Conservation (phyloP, 2,888 invertebrate genomes). For the Odontocolon sp. region DNA sequence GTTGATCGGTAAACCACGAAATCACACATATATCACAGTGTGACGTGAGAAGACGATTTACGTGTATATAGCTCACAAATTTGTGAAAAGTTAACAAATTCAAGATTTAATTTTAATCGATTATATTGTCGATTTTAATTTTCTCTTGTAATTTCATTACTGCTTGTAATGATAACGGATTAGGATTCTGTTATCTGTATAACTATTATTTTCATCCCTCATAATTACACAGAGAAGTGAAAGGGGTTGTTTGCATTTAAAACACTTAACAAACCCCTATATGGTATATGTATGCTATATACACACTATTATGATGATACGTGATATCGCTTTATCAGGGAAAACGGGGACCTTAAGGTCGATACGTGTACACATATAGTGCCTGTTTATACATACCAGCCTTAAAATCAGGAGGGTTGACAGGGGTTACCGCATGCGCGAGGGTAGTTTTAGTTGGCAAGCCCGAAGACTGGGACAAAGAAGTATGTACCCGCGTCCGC, state of each 20-base stretch:
- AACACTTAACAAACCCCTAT: slow-evolving; percentile 11
- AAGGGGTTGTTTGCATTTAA: slow-evolving; percentile 9
- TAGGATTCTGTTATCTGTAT: too few species aligned
- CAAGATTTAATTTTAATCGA: too few species aligned
- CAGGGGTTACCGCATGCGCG: neutral
- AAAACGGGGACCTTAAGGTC: slow-evolving; percentile 15
- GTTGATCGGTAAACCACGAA: neutral
- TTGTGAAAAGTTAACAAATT: too few species aligned
- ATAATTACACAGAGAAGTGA: neutral
- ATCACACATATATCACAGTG: too few species aligned
- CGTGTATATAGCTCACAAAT: too few species aligned
- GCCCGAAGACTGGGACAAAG: slow-evolving; percentile 28
- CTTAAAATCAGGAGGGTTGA: slow-evolving; percentile 19
- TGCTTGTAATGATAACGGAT: too few species aligned
- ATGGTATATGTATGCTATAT: too few species aligned
- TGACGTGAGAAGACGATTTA: too few species aligned
- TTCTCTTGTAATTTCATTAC: too few species aligned
- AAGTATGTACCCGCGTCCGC: neutral
- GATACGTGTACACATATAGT: slow-evolving; percentile 12
- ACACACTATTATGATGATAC: slow-evolving; percentile 10
- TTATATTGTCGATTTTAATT: too few species aligned
- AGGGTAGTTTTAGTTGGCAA: slow-evolving; percentile 21
- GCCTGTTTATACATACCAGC: slow-evolving; percentile 9
- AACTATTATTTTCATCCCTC: neutral
- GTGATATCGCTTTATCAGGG: slow-evolving; percentile 43